Evolutionary conservation across 2,113 vertebrate species (phyloP).

Genomic region (Plestiodon gilberti): DNA sequence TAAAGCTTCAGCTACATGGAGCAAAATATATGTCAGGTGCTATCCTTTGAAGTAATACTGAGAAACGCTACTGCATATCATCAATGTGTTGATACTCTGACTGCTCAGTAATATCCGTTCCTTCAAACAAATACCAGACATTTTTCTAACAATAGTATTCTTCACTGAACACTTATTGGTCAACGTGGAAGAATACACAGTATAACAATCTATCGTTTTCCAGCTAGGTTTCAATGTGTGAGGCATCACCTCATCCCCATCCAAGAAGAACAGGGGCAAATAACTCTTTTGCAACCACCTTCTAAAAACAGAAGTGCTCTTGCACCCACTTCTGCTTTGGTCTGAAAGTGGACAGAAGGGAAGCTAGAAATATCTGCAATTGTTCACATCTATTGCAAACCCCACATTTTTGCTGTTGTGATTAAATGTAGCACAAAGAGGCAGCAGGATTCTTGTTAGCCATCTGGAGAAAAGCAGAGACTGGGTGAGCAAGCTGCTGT

Average conservation of each 20-base stretch:
- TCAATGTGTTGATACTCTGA: too few relatives aligned
- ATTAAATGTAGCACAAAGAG: background rate
- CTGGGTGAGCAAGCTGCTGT: background rate
- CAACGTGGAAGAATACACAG: background rate
- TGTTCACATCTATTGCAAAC: background rate
- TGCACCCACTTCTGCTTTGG: background rate
- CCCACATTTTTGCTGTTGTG: background rate
- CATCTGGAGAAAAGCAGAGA: background rate
- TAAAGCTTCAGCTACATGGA: constrained; percentile 6
- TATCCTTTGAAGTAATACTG: constrained; percentile 35
- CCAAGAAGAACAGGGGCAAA: background rate
- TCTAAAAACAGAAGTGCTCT: background rate
- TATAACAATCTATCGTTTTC: background rate
- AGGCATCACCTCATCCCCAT: background rate
- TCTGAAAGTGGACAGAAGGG: background rate
- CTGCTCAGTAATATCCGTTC: background rate
- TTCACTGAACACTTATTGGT: background rate
- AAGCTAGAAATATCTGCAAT: background rate
- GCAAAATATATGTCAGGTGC: constrained; percentile 2
- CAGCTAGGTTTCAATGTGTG: background rate
- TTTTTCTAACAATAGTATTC: background rate
- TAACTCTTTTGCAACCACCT: background rate
- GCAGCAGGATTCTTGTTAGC: background rate
- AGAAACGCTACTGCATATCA: background rate
- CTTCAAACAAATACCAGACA: constrained; percentile 20